Evolutionary conservation across 2,888 invertebrate species (phyloP).

Genomic region (Meliscaeva auricollis): DNA sequence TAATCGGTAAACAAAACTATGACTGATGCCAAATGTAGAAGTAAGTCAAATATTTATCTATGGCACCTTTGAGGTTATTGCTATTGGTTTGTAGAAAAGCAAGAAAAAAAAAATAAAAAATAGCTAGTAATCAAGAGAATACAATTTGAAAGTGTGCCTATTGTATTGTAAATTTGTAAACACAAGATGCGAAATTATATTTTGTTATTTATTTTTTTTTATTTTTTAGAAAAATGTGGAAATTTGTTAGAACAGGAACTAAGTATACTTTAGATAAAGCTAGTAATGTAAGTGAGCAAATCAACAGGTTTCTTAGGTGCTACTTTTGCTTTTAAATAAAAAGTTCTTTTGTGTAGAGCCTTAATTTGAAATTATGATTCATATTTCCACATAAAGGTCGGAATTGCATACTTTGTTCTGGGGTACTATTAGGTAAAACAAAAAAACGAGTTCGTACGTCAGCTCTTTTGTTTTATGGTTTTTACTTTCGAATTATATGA

Average conservation of each 20-base stretch:
- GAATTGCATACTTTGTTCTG: neutral
- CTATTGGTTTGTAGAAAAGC: constrained; percentile 18
- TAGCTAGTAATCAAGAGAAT: constrained; percentile 18
- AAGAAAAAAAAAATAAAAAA: neutral
- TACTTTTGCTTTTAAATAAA: neutral
- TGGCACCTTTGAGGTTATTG: constrained; percentile 43
- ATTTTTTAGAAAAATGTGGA: neutral
- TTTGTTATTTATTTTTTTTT: neutral
- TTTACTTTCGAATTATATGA: neutral
- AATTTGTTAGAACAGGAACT: neutral
- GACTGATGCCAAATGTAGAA: constrained; percentile 68
- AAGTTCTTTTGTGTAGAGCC: neutral
- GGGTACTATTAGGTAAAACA: neutral
- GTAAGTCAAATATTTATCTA: constrained; percentile 73
- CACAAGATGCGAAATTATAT: neutral
- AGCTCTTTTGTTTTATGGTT: constrained; percentile 24
- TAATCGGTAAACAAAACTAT: constrained; percentile 36
- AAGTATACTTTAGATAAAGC: too few species aligned
- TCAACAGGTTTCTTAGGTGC: neutral
- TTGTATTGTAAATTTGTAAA: neutral
- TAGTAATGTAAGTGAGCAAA: neutral
- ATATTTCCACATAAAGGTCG: neutral
- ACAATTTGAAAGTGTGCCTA: constrained; percentile 19
- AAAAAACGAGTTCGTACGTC: constrained; percentile 17
- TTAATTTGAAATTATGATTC: neutral